These are phyloP conservation scores for Eudasyphora cyanicolor DNA, from an alignment of 2,888 invertebrate genomes.

Conservation along the genomic window DNA sequence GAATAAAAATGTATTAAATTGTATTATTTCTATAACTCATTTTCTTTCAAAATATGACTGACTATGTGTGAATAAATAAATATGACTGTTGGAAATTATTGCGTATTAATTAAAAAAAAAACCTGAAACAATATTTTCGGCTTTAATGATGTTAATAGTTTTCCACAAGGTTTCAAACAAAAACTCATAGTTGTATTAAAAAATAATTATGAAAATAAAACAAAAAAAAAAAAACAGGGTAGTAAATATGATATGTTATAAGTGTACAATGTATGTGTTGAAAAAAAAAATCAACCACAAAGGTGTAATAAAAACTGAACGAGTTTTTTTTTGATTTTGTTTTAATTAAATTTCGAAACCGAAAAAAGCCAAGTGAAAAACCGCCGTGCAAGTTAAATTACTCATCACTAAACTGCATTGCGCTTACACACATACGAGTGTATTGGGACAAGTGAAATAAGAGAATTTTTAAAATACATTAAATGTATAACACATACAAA, in stretches of 20 bases:
- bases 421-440: not conserved
- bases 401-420: not conserved
- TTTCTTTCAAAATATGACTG: not conserved
- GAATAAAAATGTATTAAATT: not conserved
- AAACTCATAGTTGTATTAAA: not conserved
- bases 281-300: not conserved
- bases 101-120: not conserved
- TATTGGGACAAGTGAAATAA: not conserved
- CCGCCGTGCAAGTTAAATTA: not conserved
- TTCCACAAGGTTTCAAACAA: conserved; percentile 11
- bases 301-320: conserved; percentile 14
- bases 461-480: conserved; percentile 8
- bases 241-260: not conserved
- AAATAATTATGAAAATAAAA: not conserved
- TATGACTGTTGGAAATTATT: no score
- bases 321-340: not conserved
- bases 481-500: conserved; percentile 13
- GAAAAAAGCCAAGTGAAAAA: conserved; percentile 5
- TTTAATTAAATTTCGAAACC: conserved; percentile 19
- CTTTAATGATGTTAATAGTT: not conserved
- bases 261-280: no score
- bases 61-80: no score
- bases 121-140: no score
- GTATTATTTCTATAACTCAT: not conserved
- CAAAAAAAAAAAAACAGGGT: not conserved